A percentile compares a stretch with the other conserved stretches of the same genome.
These are phyloP conservation scores for Cettia cetti DNA, from an alignment of 2,113 vertebrate species.

Conservation along the genomic window DNA sequence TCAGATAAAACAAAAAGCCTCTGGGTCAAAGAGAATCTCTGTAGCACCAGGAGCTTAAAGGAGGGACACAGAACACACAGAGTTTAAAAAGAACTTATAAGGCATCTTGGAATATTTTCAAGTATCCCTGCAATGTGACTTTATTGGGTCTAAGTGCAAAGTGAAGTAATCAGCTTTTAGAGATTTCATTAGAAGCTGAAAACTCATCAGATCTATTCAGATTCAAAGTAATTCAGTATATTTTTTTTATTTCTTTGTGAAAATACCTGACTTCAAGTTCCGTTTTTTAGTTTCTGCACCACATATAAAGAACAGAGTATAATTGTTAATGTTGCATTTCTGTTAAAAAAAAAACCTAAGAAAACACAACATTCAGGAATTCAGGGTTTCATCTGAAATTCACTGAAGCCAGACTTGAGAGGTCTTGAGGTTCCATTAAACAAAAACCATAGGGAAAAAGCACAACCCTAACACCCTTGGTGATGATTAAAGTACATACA, in stretches of 20 bases:
- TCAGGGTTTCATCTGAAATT: background rate
- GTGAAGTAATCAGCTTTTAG: background rate
- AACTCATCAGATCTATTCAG: background rate
- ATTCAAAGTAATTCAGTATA: background rate
- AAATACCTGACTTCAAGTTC: background rate
- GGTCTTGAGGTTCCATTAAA: background rate
- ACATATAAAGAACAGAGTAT: background rate
- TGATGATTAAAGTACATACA: background rate
- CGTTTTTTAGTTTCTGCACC: background rate
- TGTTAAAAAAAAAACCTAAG: background rate
- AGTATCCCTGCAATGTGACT: background rate
- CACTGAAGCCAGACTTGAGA: background rate
- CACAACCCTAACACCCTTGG: background rate
- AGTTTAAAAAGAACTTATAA: background rate
- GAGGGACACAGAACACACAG: background rate
- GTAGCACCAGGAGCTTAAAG: background rate
- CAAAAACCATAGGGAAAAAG: background rate
- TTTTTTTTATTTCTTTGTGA: background rate
- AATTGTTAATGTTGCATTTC: background rate
- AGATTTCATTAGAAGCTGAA: background rate
- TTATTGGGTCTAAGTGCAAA: constrained; percentile 12
- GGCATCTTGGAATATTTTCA: background rate
- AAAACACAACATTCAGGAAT: background rate
- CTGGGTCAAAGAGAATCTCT: background rate
- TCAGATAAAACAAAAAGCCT: background rate